Evolutionary conservation across 2,797 vertebrate species (phyloP).

Genomic region (Ctenopoma kingsleyae): DNA sequence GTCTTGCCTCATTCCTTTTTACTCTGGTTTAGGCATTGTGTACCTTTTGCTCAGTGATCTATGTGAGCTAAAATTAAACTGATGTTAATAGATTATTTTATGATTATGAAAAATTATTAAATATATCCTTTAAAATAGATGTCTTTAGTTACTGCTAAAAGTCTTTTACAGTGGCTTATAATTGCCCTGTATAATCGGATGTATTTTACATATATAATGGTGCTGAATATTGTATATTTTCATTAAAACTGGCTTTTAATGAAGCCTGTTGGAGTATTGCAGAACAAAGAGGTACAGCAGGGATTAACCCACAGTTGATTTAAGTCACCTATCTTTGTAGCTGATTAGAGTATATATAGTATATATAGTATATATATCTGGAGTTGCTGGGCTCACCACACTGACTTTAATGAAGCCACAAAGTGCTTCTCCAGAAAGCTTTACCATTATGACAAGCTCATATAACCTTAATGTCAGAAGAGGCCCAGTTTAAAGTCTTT

Average conservation of each 20-base stretch:
- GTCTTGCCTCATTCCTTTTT: constrained; percentile 33
- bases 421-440: constrained; percentile 48
- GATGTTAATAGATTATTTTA: constrained; percentile 26
- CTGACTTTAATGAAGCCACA: constrained; percentile 48
- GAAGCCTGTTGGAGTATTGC: constrained; percentile 43
- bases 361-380: constrained; percentile 42
- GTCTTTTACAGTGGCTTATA: constrained; percentile 1
- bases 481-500: constrained; percentile 33
- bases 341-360: constrained; percentile 43
- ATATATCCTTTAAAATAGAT: neutral
- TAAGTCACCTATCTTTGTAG: constrained; percentile 37
- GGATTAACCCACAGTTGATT: constrained; percentile 52
- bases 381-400: constrained; percentile 46
- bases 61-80: constrained; percentile 10
- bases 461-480: constrained; percentile 51
- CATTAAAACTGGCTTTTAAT: constrained; percentile 38
- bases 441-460: constrained; percentile 47
- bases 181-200: neutral
- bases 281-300: constrained; percentile 36
- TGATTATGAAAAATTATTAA: constrained; percentile 4
- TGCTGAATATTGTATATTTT: neutral
- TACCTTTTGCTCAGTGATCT: constrained; percentile 20
- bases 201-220: constrained; percentile 2
- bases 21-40: neutral
- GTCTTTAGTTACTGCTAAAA: neutral